These are phyloP conservation scores for Microchirus variegatus DNA, from an alignment of 2,797 vertebrate species.

Conservation along the genomic window DNA sequence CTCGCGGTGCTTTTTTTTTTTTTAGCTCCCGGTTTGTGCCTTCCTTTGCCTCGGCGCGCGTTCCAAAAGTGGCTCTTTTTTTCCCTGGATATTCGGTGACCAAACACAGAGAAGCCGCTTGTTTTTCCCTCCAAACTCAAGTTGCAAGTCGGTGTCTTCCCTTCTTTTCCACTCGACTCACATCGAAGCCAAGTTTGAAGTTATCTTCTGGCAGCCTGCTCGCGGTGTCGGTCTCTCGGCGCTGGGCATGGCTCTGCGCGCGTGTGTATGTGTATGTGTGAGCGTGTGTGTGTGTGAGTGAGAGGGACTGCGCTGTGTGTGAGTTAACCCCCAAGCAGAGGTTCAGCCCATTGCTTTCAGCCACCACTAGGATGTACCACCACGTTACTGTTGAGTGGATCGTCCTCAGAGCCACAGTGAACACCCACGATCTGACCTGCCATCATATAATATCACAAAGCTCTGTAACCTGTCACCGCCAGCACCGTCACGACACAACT, in stretches of 20 bases:
- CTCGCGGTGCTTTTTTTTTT: slow-evolving; percentile 36
- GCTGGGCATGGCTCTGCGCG: slow-evolving; percentile 50
- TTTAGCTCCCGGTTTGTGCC: slow-evolving; percentile 59
- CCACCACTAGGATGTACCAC: slow-evolving; percentile 90
- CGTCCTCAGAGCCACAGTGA: slow-evolving; percentile 50
- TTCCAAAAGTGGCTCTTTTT: slow-evolving; percentile 60
- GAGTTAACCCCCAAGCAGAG: slow-evolving; percentile 79
- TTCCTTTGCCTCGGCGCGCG: slow-evolving; percentile 63
- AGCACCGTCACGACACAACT: not conserved
- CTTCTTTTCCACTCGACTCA: slow-evolving; percentile 28
- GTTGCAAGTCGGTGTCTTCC: slow-evolving; percentile 20
- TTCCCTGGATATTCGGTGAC: slow-evolving; percentile 22
- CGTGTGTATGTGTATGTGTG: slow-evolving; percentile 38
- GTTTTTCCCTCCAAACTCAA: slow-evolving; percentile 5
- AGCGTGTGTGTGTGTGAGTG: slow-evolving; percentile 68
- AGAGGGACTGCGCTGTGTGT: slow-evolving; percentile 77
- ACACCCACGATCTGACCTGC: slow-evolving; percentile 68
- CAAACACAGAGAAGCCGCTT: slow-evolving; percentile 20
- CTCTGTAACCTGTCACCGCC: slow-evolving; percentile 24
- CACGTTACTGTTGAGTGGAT: slow-evolving; percentile 77
- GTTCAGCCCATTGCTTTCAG: slow-evolving; percentile 84
- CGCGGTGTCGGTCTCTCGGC: slow-evolving; percentile 50
- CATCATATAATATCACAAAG: slow-evolving; percentile 50
- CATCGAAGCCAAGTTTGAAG: slow-evolving; percentile 57
- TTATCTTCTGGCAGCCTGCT: slow-evolving; percentile 55